A percentile compares a stretch with the other conserved stretches of the same genome.
Conservation (phyloP, 2,113 vertebrate species). For the Thalassoma bifasciatum region DNA sequence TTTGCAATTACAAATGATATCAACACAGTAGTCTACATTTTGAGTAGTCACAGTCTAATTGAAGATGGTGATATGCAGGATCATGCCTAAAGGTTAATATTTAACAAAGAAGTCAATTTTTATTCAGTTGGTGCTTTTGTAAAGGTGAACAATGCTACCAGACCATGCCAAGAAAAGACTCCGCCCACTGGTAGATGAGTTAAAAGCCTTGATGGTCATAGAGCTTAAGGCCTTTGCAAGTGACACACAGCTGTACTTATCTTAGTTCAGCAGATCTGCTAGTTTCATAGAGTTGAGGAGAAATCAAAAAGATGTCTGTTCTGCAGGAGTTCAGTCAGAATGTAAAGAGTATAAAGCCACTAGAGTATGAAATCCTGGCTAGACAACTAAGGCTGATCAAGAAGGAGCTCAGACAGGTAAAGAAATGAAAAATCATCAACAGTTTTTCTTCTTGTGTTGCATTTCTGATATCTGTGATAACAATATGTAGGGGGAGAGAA, state of each 20-base stretch:
- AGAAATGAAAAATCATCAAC: neutral
- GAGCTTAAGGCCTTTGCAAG: neutral
- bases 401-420: constrained; percentile 65
- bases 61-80: neutral
- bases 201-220: neutral
- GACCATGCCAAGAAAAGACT: neutral
- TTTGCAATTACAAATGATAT: too few relatives aligned
- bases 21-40: too few relatives aligned
- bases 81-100: constrained; percentile 16
- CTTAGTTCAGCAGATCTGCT: neutral
- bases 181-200: neutral
- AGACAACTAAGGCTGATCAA: constrained; percentile 48
- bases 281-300: neutral
- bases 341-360: constrained; percentile 33
- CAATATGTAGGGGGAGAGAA: constrained; percentile 65
- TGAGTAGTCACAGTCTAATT: too few relatives aligned
- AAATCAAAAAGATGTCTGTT: constrained; percentile 41
- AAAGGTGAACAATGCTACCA: neutral
- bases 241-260: neutral
- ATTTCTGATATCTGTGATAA: neutral
- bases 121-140: neutral
- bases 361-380: constrained; percentile 21
- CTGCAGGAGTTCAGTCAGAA: constrained; percentile 45
- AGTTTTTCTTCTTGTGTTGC: neutral
- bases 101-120: neutral